Evolutionary conservation across 1,140 invertebrate species (phyloP), one percentile per base, ranked within the genome.

Genomic region (Microplitis mediator): DNA sequence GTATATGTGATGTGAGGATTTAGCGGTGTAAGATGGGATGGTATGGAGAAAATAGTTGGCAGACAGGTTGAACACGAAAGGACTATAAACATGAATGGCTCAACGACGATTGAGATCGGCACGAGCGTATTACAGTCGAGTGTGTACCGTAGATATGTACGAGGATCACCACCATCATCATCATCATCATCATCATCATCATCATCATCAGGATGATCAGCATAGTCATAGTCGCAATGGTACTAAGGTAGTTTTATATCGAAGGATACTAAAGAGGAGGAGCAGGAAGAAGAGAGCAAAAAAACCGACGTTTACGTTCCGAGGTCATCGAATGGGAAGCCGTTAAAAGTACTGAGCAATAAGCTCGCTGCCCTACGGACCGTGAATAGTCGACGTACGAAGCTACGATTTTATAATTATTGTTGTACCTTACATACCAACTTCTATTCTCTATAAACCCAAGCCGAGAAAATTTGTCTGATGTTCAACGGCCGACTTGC

Each of bases 241-340:
- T 45, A 11, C 39, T 45, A 5, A 4, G 11, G 39, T 66, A 66
- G 39, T 45, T 3, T 45, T 58, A 54, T 36, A 56, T 72, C 34
- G 54, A 56, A 72, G 54, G 70, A 72, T 64, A 52, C 31, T 13
- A 56, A 72, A 35, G 11, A 72, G 71, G 71, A 72, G 71, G 71
- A 72, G 71, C 71, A 72, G 71, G 71, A 72, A 72, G 71, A 67
- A 67, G 64, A 67, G 51, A 68, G 54, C 60, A 60, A 36, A 72
- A 67, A 72, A 72, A 72, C 64, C 51, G 34, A 67, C 64, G 71
- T 72, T 72, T 52, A 67, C 64, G 71, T 72, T 72, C 54, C 56
- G 64, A 72, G 71, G 71, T 72, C 71, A 72, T 72, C 71, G 71
- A 72, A 72, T 72, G 71, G 71, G 56, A 67, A 67, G 65, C 65